Evolutionary conservation across 2,797 vertebrate species (phyloP).

Genomic region (Parambassis ranga): DNA sequence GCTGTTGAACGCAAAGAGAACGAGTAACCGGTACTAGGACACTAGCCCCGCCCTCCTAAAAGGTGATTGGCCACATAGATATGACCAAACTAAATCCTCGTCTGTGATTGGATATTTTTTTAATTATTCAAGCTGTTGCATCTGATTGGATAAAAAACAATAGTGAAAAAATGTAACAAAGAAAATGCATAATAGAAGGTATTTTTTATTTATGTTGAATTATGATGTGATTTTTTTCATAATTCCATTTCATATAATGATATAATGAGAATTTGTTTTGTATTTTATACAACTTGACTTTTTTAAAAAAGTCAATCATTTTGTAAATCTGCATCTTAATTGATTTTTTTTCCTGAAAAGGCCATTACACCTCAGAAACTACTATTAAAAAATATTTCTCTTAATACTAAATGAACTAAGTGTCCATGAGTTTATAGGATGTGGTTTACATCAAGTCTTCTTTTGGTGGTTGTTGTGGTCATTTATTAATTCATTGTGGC

Average conservation of each 20-base stretch:
- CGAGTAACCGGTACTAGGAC: slow-evolving; percentile 21
- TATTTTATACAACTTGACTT: no score
- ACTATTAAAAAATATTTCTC: no score
- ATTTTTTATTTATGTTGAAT: no score
- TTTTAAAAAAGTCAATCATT: no score
- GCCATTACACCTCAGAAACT: no score
- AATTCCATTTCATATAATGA: no score
- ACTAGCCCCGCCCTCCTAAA: slow-evolving; percentile 26
- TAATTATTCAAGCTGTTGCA: not conserved
- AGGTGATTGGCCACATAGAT: slow-evolving; percentile 57
- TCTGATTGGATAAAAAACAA: slow-evolving; percentile 49
- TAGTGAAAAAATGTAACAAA: slow-evolving; percentile 23
- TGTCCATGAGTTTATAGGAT: not conserved
- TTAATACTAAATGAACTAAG: not conserved
- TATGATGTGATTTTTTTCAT: no score
- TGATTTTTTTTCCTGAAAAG: no score
- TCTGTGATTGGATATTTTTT: slow-evolving; percentile 54
- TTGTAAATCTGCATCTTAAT: no score
- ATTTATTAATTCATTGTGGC: no score
- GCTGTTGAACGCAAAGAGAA: not conserved
- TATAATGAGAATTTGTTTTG: no score
- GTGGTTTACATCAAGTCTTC: not conserved
- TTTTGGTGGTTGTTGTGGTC: not conserved
- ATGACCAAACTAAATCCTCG: not conserved
- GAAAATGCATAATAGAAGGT: no score